Percentiles rank a stretch among this genome's conserved stretches.
Conservation (phyloP, 2,113 vertebrate genomes). For the Alligator sinensis region DNA sequence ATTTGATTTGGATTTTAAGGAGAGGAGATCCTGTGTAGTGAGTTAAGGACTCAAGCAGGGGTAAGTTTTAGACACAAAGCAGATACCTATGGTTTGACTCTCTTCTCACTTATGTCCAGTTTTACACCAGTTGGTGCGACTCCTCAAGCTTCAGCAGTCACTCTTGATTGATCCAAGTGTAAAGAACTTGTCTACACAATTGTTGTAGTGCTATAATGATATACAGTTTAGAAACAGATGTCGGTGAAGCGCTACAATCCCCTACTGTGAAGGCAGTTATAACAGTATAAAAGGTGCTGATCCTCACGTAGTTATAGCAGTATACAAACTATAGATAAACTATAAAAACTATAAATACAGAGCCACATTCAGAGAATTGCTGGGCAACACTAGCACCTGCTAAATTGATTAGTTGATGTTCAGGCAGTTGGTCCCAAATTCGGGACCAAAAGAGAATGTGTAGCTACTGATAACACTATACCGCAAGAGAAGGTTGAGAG, state of each 20-base stretch:
- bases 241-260: not conserved
- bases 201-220: not conserved
- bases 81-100: not conserved
- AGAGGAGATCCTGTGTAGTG: not conserved
- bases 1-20: constrained; percentile 26
- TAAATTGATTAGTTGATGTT: not conserved
- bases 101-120: not conserved
- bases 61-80: not conserved
- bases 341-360: not conserved
- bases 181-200: not conserved
- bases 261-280: not conserved
- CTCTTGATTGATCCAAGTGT: not conserved
- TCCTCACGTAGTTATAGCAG: not conserved
- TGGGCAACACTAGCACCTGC: not conserved
- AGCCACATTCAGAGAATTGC: not conserved
- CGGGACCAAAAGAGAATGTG: not conserved
- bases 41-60: not conserved
- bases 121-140: not conserved
- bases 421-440: not conserved
- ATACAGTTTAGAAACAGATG: not conserved
- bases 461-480: not conserved
- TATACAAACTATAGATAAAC: not conserved
- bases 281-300: not conserved
- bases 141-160: not conserved
- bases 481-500: no score